Percentiles rank a stretch among this genome's conserved stretches.
Evolutionary conservation across 2,113 vertebrate species (phyloP).

Genomic region (Dissostichus mawsoni): DNA sequence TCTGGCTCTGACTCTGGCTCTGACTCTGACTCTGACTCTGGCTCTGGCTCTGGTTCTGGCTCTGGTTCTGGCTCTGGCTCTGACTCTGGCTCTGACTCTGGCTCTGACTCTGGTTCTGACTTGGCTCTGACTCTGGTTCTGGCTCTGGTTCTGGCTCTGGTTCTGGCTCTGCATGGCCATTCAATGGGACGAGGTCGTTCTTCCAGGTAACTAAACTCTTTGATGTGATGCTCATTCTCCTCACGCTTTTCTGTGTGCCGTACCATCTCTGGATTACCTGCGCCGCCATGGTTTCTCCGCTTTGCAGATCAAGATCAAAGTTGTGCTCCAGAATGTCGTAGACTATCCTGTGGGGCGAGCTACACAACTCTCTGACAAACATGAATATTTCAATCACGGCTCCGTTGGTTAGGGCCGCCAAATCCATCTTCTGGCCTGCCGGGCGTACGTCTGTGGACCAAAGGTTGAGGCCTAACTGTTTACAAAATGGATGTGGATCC

Average conservation of each 20-base stretch:
- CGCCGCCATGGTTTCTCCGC: rapidly evolving
- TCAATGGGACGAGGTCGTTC: not conserved
- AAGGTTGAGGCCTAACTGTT: constrained; percentile 28
- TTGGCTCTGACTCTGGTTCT: too few species aligned
- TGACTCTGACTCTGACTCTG: too few species aligned
- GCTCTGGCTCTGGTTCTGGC: too few species aligned
- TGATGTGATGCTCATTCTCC: not conserved
- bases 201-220: constrained; percentile 6
- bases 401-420: constrained; percentile 22
- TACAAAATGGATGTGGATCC: constrained; percentile 28
- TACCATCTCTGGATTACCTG: constrained; percentile 34
- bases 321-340: constrained; percentile 56
- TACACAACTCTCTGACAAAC: constrained; percentile 33
- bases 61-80: too few species aligned
- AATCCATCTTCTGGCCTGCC: constrained; percentile 15
- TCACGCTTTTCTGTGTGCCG: not conserved
- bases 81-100: too few species aligned
- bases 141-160: too few species aligned
- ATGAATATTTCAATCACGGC: constrained; percentile 18
- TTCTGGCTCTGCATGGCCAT: rapidly evolving
- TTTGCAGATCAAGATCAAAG: constrained; percentile 43
- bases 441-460: not conserved
- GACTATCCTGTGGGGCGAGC: not conserved
- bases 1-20: too few species aligned
- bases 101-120: too few species aligned